A percentile compares a stretch with the other conserved stretches of the same genome.
Conservation (phyloP, 2,888 invertebrate species). For the Drosophila paracracens region DNA sequence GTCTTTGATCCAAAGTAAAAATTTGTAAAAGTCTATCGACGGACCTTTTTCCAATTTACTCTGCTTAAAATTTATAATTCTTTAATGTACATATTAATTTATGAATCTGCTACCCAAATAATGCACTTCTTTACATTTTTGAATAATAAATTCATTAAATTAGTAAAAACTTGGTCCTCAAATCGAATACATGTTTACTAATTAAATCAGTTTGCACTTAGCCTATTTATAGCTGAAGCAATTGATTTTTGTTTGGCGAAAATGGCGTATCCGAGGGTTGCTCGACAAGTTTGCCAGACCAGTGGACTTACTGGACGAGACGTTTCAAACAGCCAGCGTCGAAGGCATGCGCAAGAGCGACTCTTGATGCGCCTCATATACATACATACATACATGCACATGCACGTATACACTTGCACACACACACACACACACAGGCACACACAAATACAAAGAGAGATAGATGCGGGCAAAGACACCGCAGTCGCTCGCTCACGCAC, state of each 20-base stretch:
- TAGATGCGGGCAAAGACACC: constrained; percentile 57
- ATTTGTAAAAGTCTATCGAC: neutral
- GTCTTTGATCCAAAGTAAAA: neutral
- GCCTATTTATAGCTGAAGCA: constrained; percentile 32
- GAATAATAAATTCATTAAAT: neutral
- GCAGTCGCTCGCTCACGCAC: constrained; percentile 52
- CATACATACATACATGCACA: constrained; percentile 45
- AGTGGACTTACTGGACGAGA: constrained; percentile 20
- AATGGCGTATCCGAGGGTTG: constrained; percentile 68
- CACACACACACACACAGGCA: constrained; percentile 36
- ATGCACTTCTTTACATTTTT: neutral
- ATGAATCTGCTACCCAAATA: neutral
- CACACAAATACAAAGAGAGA: constrained; percentile 43
- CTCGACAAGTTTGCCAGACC: constrained; percentile 6
- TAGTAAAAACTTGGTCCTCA: neutral
- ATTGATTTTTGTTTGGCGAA: constrained; percentile 71
- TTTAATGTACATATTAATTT: neutral
- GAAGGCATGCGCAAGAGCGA: constrained; percentile 80
- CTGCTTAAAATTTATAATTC: neutral
- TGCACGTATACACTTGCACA: constrained; percentile 22
- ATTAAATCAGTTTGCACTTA: constrained; percentile 8
- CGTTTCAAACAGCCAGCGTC: constrained; percentile 57
- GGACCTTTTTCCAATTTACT: neutral
- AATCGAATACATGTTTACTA: constrained; percentile 19
- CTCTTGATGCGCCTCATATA: constrained; percentile 60